Evolutionary conservation across 2,113 vertebrate genomes (phyloP).

Genomic region (Hoplias malabaricus): DNA sequence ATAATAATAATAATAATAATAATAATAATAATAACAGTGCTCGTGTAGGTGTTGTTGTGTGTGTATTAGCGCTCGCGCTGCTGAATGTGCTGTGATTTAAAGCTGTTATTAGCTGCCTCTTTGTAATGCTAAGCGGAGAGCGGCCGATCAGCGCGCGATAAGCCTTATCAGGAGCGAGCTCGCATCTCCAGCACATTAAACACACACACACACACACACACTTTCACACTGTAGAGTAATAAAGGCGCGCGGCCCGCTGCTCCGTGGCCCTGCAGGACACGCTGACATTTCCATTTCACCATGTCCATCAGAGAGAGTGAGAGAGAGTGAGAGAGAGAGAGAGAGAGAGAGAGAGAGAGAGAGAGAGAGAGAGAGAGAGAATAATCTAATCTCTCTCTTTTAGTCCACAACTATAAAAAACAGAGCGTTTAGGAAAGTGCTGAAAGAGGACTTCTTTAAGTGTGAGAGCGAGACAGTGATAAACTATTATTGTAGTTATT

Average conservation of each 20-base stretch:
- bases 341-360: constrained; percentile 28
- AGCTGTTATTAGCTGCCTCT: constrained; percentile 28
- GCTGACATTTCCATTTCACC: constrained; percentile 54
- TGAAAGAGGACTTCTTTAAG: not conserved
- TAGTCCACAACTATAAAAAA: not conserved
- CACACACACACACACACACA: constrained; percentile 11
- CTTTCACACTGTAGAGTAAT: constrained; percentile 51
- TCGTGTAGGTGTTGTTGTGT: not conserved
- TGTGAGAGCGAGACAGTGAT: not conserved
- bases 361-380: not conserved
- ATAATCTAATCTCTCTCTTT: constrained; percentile 2
- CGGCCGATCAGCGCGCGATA: constrained; percentile 48
- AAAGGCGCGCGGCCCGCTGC: constrained; percentile 41
- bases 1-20: constrained; percentile 15
- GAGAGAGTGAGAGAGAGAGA: constrained; percentile 29
- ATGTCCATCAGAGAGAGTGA: constrained; percentile 46
- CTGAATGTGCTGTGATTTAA: constrained; percentile 1
- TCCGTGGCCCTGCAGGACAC: constrained; percentile 47
- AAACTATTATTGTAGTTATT: too few relatives aligned
- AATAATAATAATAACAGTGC: not conserved
- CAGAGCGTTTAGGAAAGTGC: not conserved
- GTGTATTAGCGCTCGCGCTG: not conserved
- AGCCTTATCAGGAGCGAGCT: constrained; percentile 57
- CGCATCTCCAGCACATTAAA: constrained; percentile 54
- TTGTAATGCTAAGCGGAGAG: constrained; percentile 43